Evolutionary conservation across 2,888 invertebrate genomes (phyloP), one percentile per base, ranked within the genome.

Genomic region (Ormyrus labotus): DNA sequence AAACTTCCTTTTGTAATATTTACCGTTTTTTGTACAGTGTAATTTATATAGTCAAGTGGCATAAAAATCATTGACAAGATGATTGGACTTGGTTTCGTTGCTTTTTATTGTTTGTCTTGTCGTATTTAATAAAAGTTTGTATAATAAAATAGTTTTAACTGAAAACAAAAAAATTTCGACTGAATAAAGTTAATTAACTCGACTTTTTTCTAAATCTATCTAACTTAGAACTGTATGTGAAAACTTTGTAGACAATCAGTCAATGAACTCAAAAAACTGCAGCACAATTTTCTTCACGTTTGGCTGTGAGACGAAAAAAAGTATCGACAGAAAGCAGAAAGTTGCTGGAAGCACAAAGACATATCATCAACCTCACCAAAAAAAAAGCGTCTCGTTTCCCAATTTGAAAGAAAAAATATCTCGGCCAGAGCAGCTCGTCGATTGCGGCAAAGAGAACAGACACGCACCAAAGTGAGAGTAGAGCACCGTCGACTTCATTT

Each of bases 401-500:
- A 57, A 13, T 4, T 34, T 51, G 2, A 10, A 61, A 68, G 45
- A 48, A 67, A 67, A 34, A 64, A 64, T 45, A 6, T 34, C 57
- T 48, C 51, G 3, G 4, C 34, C 34, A 34, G 55, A 74, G 68
- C 68, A 69, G 48, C 34, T 4, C 34, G 34, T 34, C 34, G 34
- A 34, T 34, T 4, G 34, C 2, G 34, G 34, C 75, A 72, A 68
- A 63, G 58, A 72, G 69, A 71, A 77, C 57, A 48, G 74, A 57
- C 64, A 69, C 65, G 13, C 61, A 65, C 64, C 72, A 50, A 68
- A 47, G 67, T 50, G 45, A 55, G 64, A 60, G 55, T 61, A 50
- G 51, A 75, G 64, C 60, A 78, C 72, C 69, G 65, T 75, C 60
- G 19, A 77, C 67, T 74, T 74, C 34, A 34, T 79, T 77, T 80